Evolutionary conservation across 2,113 vertebrate genomes (phyloP).

Genomic region (Nyctibius bracteatus): DNA sequence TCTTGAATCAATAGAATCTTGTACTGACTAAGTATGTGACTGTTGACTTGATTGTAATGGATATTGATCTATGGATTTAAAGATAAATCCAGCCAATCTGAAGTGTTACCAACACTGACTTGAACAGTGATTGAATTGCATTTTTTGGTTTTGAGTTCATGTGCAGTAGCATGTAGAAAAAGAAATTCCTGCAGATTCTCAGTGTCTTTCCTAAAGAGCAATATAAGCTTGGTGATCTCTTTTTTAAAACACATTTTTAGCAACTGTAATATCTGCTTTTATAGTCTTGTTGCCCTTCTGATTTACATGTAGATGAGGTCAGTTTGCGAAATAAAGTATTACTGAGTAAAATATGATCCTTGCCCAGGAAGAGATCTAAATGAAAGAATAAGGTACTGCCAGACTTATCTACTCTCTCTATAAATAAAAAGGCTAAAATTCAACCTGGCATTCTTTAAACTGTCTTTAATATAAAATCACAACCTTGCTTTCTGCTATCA

Average conservation of each 20-base stretch:
- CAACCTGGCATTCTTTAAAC: neutral
- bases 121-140: neutral
- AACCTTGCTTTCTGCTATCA: neutral
- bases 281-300: neutral
- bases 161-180: neutral
- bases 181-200: neutral
- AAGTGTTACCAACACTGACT: neutral
- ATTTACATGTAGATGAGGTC: neutral
- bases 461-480: neutral
- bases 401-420: neutral
- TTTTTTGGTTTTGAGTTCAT: neutral
- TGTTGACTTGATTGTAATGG: neutral
- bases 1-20: neutral
- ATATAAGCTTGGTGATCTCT: neutral
- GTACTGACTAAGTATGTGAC: neutral
- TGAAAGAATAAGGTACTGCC: neutral
- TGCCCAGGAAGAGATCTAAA: neutral
- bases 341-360: neutral
- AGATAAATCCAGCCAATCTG: neutral
- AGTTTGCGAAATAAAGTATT: neutral
- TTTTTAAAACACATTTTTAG: neutral
- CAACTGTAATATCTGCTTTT: neutral
- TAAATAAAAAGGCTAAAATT: neutral
- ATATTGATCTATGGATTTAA: neutral
- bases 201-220: neutral